Evolutionary conservation across 2,113 vertebrate species (phyloP).

Genomic region (Petromus typicus): DNA sequence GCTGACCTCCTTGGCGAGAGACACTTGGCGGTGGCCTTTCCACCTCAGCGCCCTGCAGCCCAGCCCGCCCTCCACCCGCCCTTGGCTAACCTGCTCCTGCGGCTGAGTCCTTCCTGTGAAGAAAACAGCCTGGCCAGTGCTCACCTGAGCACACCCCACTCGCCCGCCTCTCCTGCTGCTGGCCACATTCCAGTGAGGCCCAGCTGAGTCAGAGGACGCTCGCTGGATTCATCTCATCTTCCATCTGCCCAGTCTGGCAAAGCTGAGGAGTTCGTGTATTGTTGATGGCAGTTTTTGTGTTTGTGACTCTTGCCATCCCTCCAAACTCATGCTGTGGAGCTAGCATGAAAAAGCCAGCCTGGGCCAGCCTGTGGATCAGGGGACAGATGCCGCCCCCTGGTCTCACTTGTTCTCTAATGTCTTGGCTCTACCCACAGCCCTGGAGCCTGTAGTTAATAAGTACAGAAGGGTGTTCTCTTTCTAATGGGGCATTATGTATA

Average conservation of each 20-base stretch:
- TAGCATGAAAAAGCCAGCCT: neutral
- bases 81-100: neutral
- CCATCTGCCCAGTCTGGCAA: neutral
- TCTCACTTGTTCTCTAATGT: neutral
- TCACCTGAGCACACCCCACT: neutral
- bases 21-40: neutral
- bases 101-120: neutral
- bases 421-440: neutral
- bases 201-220: neutral
- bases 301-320: neutral
- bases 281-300: neutral
- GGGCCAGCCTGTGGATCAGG: neutral
- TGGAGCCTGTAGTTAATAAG: neutral
- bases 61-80: neutral
- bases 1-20: neutral
- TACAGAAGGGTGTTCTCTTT: neutral
- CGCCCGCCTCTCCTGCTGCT: neutral
- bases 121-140: neutral
- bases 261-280: neutral
- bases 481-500: conserved; percentile 20
- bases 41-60: neutral
- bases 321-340: neutral
- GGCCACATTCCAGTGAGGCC: neutral
- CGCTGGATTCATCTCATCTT: neutral
- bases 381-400: neutral